A percentile compares a stretch with the other conserved stretches of the same genome.
Evolutionary conservation across 2,797 vertebrate species (phyloP).

Genomic region (Alosa sapidissima): DNA sequence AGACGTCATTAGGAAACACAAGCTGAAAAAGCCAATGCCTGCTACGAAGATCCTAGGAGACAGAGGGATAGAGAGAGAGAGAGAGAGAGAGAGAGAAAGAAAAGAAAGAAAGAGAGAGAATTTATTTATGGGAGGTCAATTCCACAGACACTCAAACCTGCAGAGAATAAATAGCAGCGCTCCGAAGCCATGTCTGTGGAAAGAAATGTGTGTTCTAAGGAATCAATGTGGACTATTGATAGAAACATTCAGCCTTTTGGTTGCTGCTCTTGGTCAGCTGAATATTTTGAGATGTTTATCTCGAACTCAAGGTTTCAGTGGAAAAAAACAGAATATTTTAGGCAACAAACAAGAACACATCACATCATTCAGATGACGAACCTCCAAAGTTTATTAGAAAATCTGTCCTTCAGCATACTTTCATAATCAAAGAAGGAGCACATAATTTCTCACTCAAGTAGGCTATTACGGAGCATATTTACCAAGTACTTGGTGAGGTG

Average conservation of each 20-base stretch:
- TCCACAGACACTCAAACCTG: not conserved
- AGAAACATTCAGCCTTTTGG: not conserved
- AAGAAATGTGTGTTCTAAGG: conserved; percentile 1
- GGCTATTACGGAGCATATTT: not conserved
- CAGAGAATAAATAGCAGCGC: not conserved
- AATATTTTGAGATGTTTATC: not conserved
- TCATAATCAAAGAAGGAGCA: not conserved
- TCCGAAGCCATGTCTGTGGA: conserved; percentile 18
- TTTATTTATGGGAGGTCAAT: not conserved
- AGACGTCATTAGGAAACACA: conserved; percentile 98
- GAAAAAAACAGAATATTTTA: not conserved
- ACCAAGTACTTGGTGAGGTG: not conserved
- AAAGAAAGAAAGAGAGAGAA: conserved; percentile 8
- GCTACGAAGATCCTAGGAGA: conserved; percentile 88
- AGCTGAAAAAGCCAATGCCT: conserved; percentile 95
- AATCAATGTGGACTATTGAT: conserved; percentile 10
- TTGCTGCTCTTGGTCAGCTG: not conserved
- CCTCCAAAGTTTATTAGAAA: not conserved
- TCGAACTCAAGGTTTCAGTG: not conserved
- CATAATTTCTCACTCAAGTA: not conserved
- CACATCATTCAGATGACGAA: not conserved
- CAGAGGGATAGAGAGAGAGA: not conserved
- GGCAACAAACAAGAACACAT: not conserved
- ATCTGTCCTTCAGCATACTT: not conserved
- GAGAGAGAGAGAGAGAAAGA: conserved; percentile 16